Evolutionary conservation across 2,113 vertebrate genomes (phyloP), one percentile per base, ranked within the genome.

Genomic region (Corythornis madagascariensis): DNA sequence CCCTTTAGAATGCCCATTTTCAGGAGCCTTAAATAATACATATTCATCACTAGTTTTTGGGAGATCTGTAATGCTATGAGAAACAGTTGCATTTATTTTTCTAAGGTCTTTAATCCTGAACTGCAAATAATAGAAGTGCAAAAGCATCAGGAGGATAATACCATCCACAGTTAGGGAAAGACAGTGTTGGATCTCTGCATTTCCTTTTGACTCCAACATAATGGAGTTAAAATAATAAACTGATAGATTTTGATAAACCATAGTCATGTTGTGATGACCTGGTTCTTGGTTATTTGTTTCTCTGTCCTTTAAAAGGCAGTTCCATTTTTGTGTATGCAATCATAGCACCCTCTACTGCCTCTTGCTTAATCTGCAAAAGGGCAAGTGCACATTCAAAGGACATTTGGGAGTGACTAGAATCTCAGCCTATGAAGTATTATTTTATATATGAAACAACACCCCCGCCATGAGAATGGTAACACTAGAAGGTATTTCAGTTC

Each of bases 271-370:
- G 67, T 52, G 83, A 40, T 47, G 67, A 82, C 74, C 56, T 25
- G 72, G 25, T 77, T 12, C 33, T 16, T 4, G 20, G 28, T 8
- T 26, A n/a, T 71, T 65, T 48, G 43, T 88, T 70, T 53, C 70
- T 69, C 8, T 35, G 50, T 10, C n/a, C 67, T 33, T n/a, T 1
- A 29, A 38, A 38, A 38, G 31, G 74, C 66, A n/a, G 38, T 14
- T 75, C 53, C 47, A 13, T 13, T 64, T 86, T 35, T 57, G 55
- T 92, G 40, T 69, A 72, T 16, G 93, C 77, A 28, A 70, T 86
- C 92, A 95, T 78, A 97, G 95, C 93, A 86, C 96, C 96, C 92
- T 86, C 97, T 95, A 57, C 86, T 71, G 97, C 73, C 74, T 28
- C 47, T 21, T 2, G 38, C 35, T 20, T n/a, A 60, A 40, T 59